Percentiles rank a stretch among this genome's conserved stretches.
These are phyloP conservation scores for Penaeus vannamei DNA, from an alignment of 1,140 invertebrate species.

Conservation along the genomic window DNA sequence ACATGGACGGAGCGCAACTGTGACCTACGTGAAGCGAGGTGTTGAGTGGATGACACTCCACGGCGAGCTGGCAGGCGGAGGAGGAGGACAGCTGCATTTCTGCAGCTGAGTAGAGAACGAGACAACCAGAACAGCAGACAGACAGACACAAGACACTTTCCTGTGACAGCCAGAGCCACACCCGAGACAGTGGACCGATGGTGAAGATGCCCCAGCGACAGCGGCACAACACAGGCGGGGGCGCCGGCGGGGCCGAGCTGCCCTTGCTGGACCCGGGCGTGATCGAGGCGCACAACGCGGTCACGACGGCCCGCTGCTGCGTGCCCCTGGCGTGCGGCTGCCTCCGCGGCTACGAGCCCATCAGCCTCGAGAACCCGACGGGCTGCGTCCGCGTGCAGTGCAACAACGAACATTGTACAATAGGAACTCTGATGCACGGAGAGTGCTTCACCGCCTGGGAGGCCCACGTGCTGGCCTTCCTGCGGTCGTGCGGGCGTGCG, in stretches of 20 bases:
- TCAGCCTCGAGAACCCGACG: constrained; percentile 81
- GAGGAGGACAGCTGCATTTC: constrained; percentile 59
- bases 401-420: constrained; percentile 92
- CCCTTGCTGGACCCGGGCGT: constrained; percentile 70
- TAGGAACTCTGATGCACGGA: constrained; percentile 93
- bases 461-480: constrained; percentile 85
- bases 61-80: constrained; percentile 63
- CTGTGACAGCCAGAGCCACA: not conserved
- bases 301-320: constrained; percentile 81
- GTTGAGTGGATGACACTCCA: constrained; percentile 62
- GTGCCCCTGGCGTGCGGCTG: constrained; percentile 82
- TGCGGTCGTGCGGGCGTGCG: constrained; percentile 90
- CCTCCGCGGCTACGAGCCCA: constrained; percentile 77
- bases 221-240: constrained; percentile 68
- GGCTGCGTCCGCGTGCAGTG: constrained; percentile 89
- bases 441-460: constrained; percentile 97
- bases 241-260: constrained; percentile 64
- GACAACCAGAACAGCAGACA: constrained; percentile 26
- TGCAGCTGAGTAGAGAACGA: constrained; percentile 41
- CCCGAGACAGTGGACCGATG: constrained; percentile 60
- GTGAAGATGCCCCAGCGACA: constrained; percentile 68
- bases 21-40: constrained; percentile 53
- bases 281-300: constrained; percentile 70
- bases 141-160: not conserved
- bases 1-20: constrained; percentile 62